Conservation (phyloP, 1,140 invertebrate genomes). For the Lepeophtheirus salmonis region DNA sequence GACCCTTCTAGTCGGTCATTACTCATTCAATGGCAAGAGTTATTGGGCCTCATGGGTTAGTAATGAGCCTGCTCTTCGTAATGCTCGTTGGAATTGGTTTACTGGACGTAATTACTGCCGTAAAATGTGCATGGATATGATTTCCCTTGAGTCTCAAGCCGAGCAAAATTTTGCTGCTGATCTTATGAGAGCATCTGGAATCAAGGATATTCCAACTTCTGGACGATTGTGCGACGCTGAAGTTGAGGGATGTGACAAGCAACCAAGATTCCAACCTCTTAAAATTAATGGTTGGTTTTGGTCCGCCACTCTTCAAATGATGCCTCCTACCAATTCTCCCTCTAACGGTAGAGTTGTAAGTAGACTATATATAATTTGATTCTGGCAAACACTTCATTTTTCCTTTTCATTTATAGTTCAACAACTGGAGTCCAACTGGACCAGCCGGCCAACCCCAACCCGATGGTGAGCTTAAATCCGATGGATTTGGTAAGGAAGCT, state of each 20-base stretch:
- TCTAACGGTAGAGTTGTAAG: background rate
- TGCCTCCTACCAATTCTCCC: constrained; percentile 41
- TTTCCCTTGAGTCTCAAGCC: constrained; percentile 8
- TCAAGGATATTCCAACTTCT: background rate
- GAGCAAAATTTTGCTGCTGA: constrained; percentile 13
- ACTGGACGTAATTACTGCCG: constrained; percentile 18
- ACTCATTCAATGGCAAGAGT: constrained; percentile 2
- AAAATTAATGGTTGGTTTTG: constrained; percentile 62
- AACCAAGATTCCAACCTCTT: constrained; percentile 52
- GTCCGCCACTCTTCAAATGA: constrained; percentile 56
- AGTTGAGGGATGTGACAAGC: constrained; percentile 41
- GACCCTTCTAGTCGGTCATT: constrained; percentile 10
- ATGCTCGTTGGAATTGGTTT: constrained; percentile 19
- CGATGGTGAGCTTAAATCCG: constrained; percentile 11
- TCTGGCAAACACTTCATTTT: background rate
- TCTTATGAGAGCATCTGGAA: background rate
- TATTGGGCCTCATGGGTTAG: constrained; percentile 16
- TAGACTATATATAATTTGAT: background rate
- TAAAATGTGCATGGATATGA: constrained; percentile 18
- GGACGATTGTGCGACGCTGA: constrained; percentile 15
- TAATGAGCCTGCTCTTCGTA: constrained; percentile 11
- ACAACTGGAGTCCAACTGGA: constrained; percentile 12
- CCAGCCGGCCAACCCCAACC: constrained; percentile 1
- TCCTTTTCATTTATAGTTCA: constrained; percentile 12
- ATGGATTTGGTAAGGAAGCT: constrained; percentile 16